These are phyloP conservation scores for Sinocyclocheilus anshuiensis DNA, from an alignment of 2,113 vertebrate genomes.

Conservation along the genomic window DNA sequence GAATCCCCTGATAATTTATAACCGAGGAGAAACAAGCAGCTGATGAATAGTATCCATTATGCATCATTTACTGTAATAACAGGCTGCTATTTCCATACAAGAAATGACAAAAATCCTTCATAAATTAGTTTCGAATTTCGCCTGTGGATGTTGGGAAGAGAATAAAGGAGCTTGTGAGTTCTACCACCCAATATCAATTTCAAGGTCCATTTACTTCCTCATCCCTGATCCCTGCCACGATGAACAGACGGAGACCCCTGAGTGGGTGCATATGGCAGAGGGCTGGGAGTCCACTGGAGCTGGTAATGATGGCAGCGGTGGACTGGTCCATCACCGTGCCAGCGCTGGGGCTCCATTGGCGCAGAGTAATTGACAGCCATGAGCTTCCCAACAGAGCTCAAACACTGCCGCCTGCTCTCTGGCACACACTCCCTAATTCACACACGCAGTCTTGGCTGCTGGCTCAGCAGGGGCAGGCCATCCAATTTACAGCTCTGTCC, in stretches of 20 bases:
- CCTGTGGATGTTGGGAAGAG: conserved; percentile 55
- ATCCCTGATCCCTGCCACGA: conserved; percentile 55
- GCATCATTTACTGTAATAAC: conserved; percentile 50
- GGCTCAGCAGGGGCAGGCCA: conserved; percentile 59
- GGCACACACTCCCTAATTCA: conserved; percentile 53
- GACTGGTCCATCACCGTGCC: conserved; percentile 51
- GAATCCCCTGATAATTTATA: conserved; percentile 27
- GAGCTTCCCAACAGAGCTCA: conserved; percentile 44
- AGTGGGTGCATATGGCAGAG: conserved; percentile 59
- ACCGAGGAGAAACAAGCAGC: conserved; percentile 43
- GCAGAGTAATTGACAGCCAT: conserved; percentile 58
- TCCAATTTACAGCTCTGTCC: conserved; percentile 63
- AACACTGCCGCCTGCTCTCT: conserved; percentile 36
- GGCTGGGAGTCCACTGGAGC: conserved; percentile 57
- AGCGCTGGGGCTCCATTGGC: conserved; percentile 37
- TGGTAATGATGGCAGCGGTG: conserved; percentile 58
- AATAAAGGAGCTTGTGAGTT: conserved; percentile 54
- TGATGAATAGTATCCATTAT: conserved; percentile 42
- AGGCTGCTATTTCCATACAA: conserved; percentile 49
- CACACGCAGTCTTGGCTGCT: conserved; percentile 54
- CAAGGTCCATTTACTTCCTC: conserved; percentile 61
- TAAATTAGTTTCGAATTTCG: conserved; percentile 55
- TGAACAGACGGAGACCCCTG: conserved; percentile 59
- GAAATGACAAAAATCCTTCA: conserved; percentile 50
- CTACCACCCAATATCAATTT: conserved; percentile 62